These are phyloP conservation scores for Chalcis sispes DNA, from an alignment of 2,888 invertebrate genomes.

Conservation along the genomic window DNA sequence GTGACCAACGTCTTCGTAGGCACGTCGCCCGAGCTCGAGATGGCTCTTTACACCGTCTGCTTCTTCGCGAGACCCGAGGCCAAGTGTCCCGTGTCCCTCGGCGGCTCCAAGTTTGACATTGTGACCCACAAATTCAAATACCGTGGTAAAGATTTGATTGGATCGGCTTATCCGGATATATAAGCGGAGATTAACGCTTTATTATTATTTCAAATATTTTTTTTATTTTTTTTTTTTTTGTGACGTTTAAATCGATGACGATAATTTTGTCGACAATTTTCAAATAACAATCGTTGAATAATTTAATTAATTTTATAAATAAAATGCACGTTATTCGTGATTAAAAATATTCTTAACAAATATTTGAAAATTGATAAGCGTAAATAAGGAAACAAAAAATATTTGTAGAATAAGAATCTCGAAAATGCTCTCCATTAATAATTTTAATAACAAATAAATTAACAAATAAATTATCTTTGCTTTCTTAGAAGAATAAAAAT, in stretches of 20 bases:
- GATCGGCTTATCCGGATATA: constrained; percentile 89
- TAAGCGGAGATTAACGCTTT: constrained; percentile 73
- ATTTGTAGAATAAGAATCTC: no score
- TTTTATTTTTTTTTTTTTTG: neutral
- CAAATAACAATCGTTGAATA: no score
- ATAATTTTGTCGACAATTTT: no score
- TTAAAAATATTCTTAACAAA: no score
- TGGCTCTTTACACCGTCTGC: constrained; percentile 93
- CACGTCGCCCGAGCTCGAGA: constrained; percentile 93
- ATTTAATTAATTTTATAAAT: no score
- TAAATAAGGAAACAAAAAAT: no score
- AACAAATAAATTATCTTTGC: no score
- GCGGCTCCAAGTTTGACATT: constrained; percentile 84
- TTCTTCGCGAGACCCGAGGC: constrained; percentile 86
- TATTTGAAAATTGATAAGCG: no score
- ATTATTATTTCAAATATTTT: neutral
- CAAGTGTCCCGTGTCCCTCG: constrained; percentile 85
- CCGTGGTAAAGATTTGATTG: constrained; percentile 86
- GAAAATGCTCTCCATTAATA: no score
- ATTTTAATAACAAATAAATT: no score
- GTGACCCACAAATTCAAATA: constrained; percentile 86
- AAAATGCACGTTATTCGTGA: no score
- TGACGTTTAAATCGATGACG: neutral
- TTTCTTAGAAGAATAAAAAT: neutral
- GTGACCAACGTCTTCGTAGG: constrained; percentile 88